Conservation (phyloP, 2,888 invertebrate genomes). For the Tetropium fuscum region DNA sequence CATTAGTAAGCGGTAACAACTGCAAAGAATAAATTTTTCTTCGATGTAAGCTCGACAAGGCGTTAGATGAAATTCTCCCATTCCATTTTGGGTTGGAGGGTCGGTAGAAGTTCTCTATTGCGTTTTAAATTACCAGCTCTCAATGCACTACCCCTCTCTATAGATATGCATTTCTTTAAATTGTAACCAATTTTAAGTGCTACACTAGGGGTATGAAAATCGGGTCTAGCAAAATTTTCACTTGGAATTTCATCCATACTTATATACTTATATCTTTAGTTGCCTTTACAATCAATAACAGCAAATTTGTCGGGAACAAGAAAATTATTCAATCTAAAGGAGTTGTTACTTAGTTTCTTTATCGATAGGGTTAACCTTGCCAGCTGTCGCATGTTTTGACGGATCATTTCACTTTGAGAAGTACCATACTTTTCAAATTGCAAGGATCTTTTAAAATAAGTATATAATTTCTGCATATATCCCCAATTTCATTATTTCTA, state of each 20-base stretch:
- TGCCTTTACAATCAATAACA: constrained; percentile 1
- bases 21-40: background rate
- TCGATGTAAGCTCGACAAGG: background rate
- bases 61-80: background rate
- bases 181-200: background rate
- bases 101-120: background rate
- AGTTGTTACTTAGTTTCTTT: constrained; percentile 8
- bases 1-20: constrained; percentile 4
- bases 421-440: constrained; percentile 29
- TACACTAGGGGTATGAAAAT: background rate
- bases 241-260: background rate
- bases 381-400: constrained; percentile 31
- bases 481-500: constrained; percentile 3
- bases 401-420: constrained; percentile 29
- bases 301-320: constrained; percentile 17
- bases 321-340: background rate
- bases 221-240: background rate
- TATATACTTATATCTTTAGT: constrained; percentile 9
- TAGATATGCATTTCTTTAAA: background rate
- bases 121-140: background rate
- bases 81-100: background rate
- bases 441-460: constrained; percentile 27
- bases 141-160: background rate
- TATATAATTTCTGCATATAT: constrained; percentile 9
- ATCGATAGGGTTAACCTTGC: constrained; percentile 22